Conservation (phyloP, 2,113 vertebrate species). For the Nicator chloris region DNA sequence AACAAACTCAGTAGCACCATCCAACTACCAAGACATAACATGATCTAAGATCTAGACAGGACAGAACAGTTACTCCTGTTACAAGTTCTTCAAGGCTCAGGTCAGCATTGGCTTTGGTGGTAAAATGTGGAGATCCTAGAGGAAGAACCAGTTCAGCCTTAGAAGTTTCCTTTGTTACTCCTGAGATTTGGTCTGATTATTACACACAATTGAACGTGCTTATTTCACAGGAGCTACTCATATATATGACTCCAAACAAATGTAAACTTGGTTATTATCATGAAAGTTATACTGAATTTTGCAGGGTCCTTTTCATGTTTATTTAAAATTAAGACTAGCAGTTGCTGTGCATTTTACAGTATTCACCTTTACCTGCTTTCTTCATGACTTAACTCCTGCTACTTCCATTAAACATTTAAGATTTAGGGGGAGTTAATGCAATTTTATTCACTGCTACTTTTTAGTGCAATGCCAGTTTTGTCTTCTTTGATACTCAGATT, state of each 20-base stretch:
- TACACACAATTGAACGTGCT: not conserved
- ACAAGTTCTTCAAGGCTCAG: not conserved
- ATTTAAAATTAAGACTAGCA: not conserved
- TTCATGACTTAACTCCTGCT: not conserved
- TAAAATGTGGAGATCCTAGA: not conserved
- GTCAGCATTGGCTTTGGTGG: not conserved
- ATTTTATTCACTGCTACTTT: not conserved
- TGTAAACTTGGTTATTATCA: not conserved
- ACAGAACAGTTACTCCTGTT: not conserved
- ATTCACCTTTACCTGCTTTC: not conserved
- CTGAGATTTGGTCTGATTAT: not conserved
- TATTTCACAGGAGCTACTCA: not conserved
- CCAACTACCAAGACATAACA: not conserved
- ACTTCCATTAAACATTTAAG: not conserved
- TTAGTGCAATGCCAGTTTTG: not conserved
- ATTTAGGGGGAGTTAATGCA: not conserved
- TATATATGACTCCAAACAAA: not conserved
- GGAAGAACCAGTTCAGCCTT: not conserved
- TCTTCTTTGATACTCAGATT: not conserved
- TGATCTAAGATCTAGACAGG: not conserved
- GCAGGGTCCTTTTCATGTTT: not conserved
- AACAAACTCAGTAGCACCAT: not conserved
- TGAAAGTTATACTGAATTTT: not conserved
- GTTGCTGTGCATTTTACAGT: not conserved
- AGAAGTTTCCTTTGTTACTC: not conserved